Evolutionary conservation across 1,140 invertebrate genomes (phyloP).

Genomic region (Seison nebaliae): DNA sequence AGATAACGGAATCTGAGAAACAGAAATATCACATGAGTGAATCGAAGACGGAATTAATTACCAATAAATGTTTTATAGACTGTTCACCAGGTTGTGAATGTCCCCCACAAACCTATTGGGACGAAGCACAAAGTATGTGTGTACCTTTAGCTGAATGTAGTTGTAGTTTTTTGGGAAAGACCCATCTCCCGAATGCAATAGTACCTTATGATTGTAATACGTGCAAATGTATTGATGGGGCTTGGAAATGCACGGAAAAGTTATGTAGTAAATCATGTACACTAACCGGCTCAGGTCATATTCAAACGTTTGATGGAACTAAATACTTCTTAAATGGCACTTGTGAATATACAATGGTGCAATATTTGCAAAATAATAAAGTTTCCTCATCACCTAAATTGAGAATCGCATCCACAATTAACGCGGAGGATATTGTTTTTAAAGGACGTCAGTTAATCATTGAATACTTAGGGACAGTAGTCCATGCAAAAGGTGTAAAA

Average conservation of each 20-base stretch:
- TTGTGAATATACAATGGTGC: constrained; percentile 14
- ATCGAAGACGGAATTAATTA: too few relatives aligned
- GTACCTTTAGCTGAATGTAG: constrained; percentile 14
- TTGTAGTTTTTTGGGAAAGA: constrained; percentile 14
- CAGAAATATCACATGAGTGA: too few relatives aligned
- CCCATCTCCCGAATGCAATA: constrained; percentile 8
- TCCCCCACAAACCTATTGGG: constrained; percentile 4
- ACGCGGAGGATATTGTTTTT: too few relatives aligned
- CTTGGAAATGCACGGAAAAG: constrained; percentile 24
- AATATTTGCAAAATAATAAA: too few relatives aligned
- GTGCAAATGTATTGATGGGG: constrained; percentile 18
- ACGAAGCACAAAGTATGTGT: constrained; percentile 14
- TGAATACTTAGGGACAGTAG: too few relatives aligned
- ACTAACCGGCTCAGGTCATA: constrained; percentile 32
- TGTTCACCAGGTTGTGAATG: constrained; percentile 16
- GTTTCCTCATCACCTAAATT: too few relatives aligned
- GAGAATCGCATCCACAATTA: too few relatives aligned
- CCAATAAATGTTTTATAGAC: constrained; percentile 12
- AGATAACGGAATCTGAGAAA: too few relatives aligned
- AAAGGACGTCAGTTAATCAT: too few relatives aligned
- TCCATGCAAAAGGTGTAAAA: too few relatives aligned
- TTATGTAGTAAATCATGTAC: constrained; percentile 31
- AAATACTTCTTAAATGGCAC: constrained; percentile 12
- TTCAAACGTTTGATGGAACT: constrained; percentile 15
- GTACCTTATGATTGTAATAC: constrained; percentile 16